These are phyloP conservation scores for Cathartes aura DNA, from an alignment of 2,113 vertebrate genomes.

Conservation along the genomic window DNA sequence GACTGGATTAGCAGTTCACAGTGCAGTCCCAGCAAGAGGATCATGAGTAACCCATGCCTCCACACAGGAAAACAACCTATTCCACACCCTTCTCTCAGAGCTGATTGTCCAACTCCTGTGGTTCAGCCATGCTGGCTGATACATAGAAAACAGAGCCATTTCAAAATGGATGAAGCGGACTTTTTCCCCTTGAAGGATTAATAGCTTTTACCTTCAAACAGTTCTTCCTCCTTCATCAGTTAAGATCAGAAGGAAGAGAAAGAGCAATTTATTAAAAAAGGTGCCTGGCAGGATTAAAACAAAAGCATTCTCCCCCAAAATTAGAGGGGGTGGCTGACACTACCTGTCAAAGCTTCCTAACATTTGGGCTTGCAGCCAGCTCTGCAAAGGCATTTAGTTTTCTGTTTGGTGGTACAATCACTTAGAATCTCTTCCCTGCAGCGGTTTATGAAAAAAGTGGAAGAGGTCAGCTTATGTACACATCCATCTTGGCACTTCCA, in stretches of 20 bases:
- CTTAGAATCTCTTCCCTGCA: background rate
- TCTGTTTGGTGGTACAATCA: background rate
- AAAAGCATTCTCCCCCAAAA: background rate
- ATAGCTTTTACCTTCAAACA: background rate
- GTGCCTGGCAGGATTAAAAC: background rate
- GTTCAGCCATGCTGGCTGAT: background rate
- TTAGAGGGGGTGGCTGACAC: background rate
- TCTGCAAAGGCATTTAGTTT: background rate
- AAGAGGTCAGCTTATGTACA: background rate
- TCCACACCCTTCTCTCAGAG: background rate
- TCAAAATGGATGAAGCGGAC: background rate
- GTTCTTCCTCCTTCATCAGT: background rate
- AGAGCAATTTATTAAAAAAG: background rate
- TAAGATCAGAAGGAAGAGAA: background rate
- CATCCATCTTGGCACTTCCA: background rate
- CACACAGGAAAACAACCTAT: background rate
- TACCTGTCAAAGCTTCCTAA: background rate
- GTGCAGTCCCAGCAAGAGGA: background rate
- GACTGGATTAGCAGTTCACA: background rate
- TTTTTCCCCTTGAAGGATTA: background rate
- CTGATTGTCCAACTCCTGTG: background rate
- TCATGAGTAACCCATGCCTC: background rate
- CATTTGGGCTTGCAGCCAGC: background rate
- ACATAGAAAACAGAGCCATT: background rate
- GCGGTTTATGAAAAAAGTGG: background rate